These are phyloP conservation scores for Sebastes fasciatus DNA, from an alignment of 2,113 vertebrate species.

Conservation along the genomic window DNA sequence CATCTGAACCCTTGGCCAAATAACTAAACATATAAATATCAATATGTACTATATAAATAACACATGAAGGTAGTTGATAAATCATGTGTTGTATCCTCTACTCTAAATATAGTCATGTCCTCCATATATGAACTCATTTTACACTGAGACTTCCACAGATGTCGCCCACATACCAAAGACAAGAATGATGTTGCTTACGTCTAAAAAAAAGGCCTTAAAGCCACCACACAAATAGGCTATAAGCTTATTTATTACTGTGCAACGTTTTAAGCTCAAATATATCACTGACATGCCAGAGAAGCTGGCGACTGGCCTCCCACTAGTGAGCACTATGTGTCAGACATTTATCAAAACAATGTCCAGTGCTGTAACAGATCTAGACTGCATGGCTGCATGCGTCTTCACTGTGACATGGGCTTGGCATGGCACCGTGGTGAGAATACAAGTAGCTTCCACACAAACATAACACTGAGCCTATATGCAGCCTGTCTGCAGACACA, in stretches of 20 bases:
- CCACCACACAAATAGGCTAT: neutral
- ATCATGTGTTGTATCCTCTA: neutral
- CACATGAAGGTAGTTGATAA: neutral
- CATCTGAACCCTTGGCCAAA: neutral
- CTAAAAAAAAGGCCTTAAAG: constrained; percentile 50
- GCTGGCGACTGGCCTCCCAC: neutral
- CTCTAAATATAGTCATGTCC: neutral
- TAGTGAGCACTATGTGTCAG: neutral
- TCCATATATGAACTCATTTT: neutral
- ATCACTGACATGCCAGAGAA: neutral
- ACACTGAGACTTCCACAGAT: neutral
- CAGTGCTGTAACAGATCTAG: constrained; percentile 17
- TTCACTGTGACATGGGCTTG: neutral
- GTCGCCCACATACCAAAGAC: neutral
- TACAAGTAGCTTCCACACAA: constrained; percentile 22
- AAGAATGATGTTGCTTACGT: neutral
- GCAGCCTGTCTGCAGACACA: constrained; percentile 20
- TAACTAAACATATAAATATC: neutral
- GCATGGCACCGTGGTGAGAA: constrained; percentile 7
- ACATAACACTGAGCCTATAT: constrained; percentile 52
- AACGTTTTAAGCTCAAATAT: constrained; percentile 3
- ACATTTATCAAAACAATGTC: constrained; percentile 10
- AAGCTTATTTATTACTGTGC: constrained; percentile 21
- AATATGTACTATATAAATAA: neutral
- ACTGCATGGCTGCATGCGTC: neutral